These are phyloP conservation scores for Meriones psammophilus DNA, from an alignment of 2,797 vertebrate genomes.

Conservation along the genomic window DNA sequence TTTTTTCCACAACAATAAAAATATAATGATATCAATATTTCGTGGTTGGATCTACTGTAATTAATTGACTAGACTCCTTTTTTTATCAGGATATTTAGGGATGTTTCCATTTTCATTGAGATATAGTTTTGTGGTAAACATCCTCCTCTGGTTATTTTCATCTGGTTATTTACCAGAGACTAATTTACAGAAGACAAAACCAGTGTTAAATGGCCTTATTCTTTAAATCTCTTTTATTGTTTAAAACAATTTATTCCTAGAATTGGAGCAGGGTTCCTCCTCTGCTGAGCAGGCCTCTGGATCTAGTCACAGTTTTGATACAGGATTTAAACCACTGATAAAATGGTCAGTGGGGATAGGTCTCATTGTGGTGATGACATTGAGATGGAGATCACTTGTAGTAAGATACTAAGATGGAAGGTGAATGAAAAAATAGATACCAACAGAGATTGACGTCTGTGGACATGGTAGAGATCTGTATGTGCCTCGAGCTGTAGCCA, in stretches of 20 bases:
- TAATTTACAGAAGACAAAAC: conserved; percentile 15
- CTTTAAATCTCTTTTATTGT: neutral
- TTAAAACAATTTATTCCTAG: neutral
- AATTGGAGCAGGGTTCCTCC: neutral
- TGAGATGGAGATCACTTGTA: neutral
- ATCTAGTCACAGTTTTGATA: neutral
- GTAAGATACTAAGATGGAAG: neutral
- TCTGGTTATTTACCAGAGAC: conserved; percentile 9
- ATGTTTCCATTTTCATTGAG: conserved; percentile 13
- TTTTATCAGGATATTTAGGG: neutral
- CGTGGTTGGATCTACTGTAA: neutral
- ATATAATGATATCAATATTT: conserved; percentile 43
- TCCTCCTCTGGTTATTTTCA: neutral
- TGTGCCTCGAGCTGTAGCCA: neutral
- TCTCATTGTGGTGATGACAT: neutral
- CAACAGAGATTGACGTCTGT: neutral
- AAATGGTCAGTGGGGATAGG: neutral
- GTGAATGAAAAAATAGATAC: neutral
- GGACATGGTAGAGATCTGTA: neutral
- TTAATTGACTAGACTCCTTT: conserved; percentile 49
- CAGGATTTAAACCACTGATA: neutral
- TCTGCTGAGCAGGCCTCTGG: neutral
- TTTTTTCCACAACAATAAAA: conserved; percentile 1
- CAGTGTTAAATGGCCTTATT: conserved; percentile 1
- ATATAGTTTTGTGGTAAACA: neutral